Evolutionary conservation across 2,113 vertebrate species (phyloP).

Genomic region (Pituophis catenifer): DNA sequence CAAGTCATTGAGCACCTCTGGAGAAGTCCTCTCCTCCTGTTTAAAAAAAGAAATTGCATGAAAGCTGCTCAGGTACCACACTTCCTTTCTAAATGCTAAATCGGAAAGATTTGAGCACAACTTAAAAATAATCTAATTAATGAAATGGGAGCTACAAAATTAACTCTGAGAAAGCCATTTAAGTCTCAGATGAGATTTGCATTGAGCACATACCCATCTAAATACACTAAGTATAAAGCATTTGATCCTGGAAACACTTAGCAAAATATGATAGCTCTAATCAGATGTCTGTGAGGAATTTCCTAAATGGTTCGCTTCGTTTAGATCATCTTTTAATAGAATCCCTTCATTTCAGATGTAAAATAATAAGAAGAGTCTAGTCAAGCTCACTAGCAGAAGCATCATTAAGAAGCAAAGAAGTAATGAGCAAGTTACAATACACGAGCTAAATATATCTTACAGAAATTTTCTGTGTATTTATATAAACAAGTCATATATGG

Average conservation of each 20-base stretch:
- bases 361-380: neutral
- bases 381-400: constrained; percentile 1
- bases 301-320: neutral
- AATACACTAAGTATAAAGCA: constrained; percentile 26
- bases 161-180: constrained; percentile 19
- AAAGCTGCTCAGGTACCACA: constrained; percentile 20
- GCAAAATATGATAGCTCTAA: neutral
- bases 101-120: neutral
- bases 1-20: neutral
- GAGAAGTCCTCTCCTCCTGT: neutral
- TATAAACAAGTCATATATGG: constrained; percentile 18
- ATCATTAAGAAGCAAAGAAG: constrained; percentile 21
- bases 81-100: constrained; percentile 40
- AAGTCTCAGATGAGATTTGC: neutral
- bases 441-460: constrained; percentile 28
- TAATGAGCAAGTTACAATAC: constrained; percentile 11
- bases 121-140: constrained; percentile 19
- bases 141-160: constrained; percentile 8
- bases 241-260: constrained; percentile 19
- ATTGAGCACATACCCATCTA: constrained; percentile 7
- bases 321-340: constrained; percentile 26
- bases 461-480: neutral
- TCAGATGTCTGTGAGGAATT: constrained; percentile 20
- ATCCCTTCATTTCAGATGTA: constrained; percentile 13
- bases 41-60: neutral